Conservation (phyloP, 2,797 vertebrate genomes). For the Malurus leucopterus region DNA sequence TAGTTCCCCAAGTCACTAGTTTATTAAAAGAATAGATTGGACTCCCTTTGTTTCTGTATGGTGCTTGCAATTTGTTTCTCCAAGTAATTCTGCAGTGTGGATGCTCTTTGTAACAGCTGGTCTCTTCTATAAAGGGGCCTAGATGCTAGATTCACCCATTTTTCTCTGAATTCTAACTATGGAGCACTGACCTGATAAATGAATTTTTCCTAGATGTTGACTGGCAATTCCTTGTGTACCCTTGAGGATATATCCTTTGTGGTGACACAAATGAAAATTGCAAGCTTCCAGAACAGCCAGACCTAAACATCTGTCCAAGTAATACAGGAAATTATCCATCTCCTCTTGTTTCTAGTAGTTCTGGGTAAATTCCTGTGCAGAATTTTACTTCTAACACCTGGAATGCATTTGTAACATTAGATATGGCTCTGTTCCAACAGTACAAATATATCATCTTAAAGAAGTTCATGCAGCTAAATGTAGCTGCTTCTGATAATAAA, state of each 20-base stretch:
- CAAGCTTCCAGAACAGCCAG: background rate
- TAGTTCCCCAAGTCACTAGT: background rate
- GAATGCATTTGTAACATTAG: slow-evolving; percentile 26
- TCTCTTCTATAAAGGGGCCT: background rate
- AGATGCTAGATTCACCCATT: background rate
- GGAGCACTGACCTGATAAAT: background rate
- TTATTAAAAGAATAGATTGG: background rate
- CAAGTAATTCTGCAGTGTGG: background rate
- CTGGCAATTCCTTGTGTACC: background rate
- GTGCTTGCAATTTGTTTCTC: background rate
- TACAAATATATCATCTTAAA: background rate
- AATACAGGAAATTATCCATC: slow-evolving; percentile 24
- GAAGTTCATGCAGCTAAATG: background rate
- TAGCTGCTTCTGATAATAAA: slow-evolving; percentile 19
- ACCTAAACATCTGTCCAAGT: slow-evolving; percentile 15
- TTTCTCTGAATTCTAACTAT: background rate
- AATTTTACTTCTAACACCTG: slow-evolving; percentile 28
- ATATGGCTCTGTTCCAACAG: slow-evolving; percentile 5
- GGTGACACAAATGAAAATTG: background rate
- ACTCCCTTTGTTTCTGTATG: background rate
- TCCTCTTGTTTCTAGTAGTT: background rate
- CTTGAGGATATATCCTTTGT: background rate
- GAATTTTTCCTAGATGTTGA: background rate
- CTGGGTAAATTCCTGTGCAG: background rate
- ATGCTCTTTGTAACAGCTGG: background rate